Evolutionary conservation across 2,888 invertebrate genomes (phyloP).

Genomic region (Spatulosminthurus flaviceps): DNA sequence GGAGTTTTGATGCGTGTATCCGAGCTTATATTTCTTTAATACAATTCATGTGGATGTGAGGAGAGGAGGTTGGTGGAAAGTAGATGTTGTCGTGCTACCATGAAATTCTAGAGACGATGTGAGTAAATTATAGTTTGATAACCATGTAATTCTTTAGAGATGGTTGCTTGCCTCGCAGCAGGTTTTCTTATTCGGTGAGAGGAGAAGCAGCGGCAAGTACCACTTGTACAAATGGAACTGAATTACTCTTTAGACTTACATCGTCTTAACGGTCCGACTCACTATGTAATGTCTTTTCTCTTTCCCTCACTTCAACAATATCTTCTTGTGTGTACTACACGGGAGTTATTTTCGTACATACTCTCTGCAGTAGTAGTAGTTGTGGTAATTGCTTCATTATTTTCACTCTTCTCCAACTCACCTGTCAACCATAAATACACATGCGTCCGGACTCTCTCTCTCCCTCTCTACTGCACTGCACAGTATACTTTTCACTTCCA

Average conservation of each 20-base stretch:
- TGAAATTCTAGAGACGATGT: background rate
- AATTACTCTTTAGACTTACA: slow-evolving; percentile 2
- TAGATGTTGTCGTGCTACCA: background rate
- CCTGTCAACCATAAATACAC: slow-evolving; percentile 39
- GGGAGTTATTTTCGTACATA: background rate
- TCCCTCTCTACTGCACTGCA: background rate
- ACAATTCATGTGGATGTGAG: too few species aligned
- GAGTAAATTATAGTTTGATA: slow-evolving; percentile 9
- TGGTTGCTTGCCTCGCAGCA: slow-evolving; percentile 18
- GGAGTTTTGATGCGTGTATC: background rate
- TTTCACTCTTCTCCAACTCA: slow-evolving; percentile 36
- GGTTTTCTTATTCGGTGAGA: background rate
- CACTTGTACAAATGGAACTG: slow-evolving; percentile 4
- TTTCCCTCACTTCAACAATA: background rate
- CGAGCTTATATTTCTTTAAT: too few species aligned
- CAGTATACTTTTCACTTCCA: slow-evolving; percentile 33
- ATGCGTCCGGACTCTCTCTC: slow-evolving; percentile 13
- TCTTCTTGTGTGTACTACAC: background rate
- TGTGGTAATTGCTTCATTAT: slow-evolving; percentile 44
- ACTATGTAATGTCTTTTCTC: background rate
- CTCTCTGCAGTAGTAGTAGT: slow-evolving; percentile 29
- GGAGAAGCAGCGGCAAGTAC: background rate
- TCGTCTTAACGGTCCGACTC: background rate
- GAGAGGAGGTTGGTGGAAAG: background rate
- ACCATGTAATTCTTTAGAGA: slow-evolving; percentile 18